Base-by-base conservation (phyloP, 2,888 invertebrate species). In the Polietes domitor region DNA sequence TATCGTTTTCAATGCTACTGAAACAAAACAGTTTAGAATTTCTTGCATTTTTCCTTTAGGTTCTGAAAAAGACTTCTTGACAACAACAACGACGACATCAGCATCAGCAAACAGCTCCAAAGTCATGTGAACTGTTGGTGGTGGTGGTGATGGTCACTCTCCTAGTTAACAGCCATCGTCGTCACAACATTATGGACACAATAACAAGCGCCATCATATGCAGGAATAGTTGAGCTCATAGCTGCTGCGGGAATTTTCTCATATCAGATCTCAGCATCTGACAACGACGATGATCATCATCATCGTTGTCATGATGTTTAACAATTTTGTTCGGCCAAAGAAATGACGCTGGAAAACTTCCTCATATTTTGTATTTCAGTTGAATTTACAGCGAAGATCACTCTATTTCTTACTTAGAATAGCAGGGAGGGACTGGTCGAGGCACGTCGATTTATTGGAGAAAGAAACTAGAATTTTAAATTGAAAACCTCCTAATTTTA, bases 171-270 rank as follows among this genome's bases (percentile, higher is more conserved):
- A 58, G 5, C 24, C 55, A 55, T 24, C 24, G 24, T 10, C 55
- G 55, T 55, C 24, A 55, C 55, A 21, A 26, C 10, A 58, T 58
- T 58, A 58, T 58, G 58, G 26, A 24, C 24, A 15, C 58, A 21
- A 19, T 53, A 83, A 83, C 70, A 83, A 83, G 83, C 83, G 80
- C 80, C 83, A 83, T 83, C 80, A 80, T 83, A 80, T 24, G 53
- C 53, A 47, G 47, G 47, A 47, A n/a, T 21, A 21, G 53, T 7
- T 26, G 9, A 26, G 24, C 24, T 4, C 10, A 17, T 10, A 21
- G 53, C 17, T 58, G 26, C 24, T 58, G 15, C 58, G 26, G 24
- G 58, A 24, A 58, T 58, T 58, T 58, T 58, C 58, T 58, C 58
- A 58, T 58, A 26, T 58, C 58, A 26, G 15, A 24, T 26, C 24